A percentile compares a stretch with the other conserved stretches of the same genome.
phyloP scores from a whole-genome alignment of 2,888 invertebrate species.

The Sarcophaga caerulescens region DNA sequence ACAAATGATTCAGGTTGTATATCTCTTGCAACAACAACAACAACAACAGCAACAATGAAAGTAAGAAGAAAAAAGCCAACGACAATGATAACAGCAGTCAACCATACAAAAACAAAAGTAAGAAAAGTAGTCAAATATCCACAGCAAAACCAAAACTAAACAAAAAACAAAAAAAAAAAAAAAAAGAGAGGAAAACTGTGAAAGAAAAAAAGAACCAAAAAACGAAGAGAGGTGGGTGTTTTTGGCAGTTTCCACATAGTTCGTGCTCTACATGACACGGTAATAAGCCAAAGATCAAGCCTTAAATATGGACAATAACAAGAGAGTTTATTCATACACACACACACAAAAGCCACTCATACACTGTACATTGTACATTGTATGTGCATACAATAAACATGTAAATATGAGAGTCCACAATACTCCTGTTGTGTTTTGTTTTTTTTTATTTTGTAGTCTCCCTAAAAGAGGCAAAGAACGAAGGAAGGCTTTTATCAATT shows the following conservation, averaged over 20 bases:
- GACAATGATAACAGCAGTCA: background rate
- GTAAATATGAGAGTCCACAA: background rate
- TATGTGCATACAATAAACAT: background rate
- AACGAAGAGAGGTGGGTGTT: slow-evolving; percentile 53
- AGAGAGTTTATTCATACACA: slow-evolving; percentile 49
- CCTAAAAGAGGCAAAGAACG: slow-evolving; percentile 25
- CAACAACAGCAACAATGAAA: slow-evolving; percentile 27
- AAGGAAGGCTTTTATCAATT: slow-evolving; percentile 29
- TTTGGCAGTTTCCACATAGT: slow-evolving; percentile 63
- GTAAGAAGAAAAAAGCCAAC: background rate
- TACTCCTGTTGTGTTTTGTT: background rate
- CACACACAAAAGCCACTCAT: slow-evolving; percentile 30
- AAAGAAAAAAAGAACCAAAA: background rate
- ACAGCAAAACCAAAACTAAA: slow-evolving; percentile 12
- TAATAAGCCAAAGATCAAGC: slow-evolving; percentile 79
- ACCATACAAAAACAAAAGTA: background rate
- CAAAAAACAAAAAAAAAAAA: slow-evolving; percentile 9
- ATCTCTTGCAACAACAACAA: slow-evolving; percentile 32
- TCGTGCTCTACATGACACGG: slow-evolving; percentile 76
- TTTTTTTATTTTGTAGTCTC: slow-evolving; percentile 20
- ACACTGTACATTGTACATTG: background rate
- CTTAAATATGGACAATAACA: slow-evolving; percentile 72
- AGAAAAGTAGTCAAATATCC: background rate
- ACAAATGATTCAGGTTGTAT: slow-evolving; percentile 55
- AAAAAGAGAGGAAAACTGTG: slow-evolving; percentile 3